Evolutionary conservation across 1,140 invertebrate species (phyloP).

Genomic region (Calliphora vicina): DNA sequence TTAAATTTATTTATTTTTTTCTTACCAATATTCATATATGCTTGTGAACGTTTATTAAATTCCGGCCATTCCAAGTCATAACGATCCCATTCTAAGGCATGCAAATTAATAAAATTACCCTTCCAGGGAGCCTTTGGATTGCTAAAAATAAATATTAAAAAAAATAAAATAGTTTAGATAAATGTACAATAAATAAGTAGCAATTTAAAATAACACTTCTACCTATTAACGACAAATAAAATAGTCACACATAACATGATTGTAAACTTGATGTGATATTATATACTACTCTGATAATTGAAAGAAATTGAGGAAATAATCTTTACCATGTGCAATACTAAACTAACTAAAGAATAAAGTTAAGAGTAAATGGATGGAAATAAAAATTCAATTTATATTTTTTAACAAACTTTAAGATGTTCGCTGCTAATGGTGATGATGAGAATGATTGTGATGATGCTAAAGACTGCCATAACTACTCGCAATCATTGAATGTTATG

Average conservation of each 20-base stretch:
- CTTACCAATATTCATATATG: constrained; percentile 80
- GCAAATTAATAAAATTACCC: constrained; percentile 67
- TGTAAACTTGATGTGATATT: background rate
- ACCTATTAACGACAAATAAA: background rate
- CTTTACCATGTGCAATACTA: too few relatives aligned
- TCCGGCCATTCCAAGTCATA: constrained; percentile 82
- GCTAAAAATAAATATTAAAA: constrained; percentile 62
- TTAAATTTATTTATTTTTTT: background rate
- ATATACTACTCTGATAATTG: background rate
- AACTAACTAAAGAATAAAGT: too few relatives aligned
- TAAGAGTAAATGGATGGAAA: background rate
- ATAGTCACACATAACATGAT: background rate
- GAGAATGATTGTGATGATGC: too few relatives aligned
- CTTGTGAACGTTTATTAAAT: constrained; percentile 75
- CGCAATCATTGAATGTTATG: background rate
- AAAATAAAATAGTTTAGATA: background rate
- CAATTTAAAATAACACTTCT: background rate
- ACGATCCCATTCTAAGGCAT: constrained; percentile 70
- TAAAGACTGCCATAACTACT: background rate
- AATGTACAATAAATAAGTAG: background rate
- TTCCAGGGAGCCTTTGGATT: constrained; percentile 77
- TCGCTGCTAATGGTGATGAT: background rate
- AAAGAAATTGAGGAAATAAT: background rate
- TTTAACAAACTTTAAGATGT: background rate
- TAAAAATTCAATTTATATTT: constrained; percentile 27